Conservation (phyloP, 1,140 invertebrate genomes). For the Andrena cerasifolii region DNA sequence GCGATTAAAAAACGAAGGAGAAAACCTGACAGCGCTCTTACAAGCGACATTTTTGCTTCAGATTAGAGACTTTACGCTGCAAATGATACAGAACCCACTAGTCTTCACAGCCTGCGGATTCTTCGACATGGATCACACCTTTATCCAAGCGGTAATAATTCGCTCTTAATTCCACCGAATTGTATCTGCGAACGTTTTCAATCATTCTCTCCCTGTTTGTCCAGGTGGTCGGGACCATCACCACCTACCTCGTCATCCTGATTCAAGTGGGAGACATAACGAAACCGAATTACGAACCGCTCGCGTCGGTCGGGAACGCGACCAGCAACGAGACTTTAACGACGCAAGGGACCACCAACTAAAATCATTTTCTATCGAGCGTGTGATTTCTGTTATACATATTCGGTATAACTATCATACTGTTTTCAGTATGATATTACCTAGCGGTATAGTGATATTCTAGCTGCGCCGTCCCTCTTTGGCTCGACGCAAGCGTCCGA, state of each 20-base stretch:
- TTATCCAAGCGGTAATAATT: constrained; percentile 67
- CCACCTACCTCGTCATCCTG: constrained; percentile 84
- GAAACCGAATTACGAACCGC: rapidly evolving
- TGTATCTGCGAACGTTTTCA: background rate
- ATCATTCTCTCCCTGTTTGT: constrained; percentile 60
- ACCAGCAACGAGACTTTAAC: background rate
- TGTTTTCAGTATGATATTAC: no score
- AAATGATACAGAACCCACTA: constrained; percentile 69
- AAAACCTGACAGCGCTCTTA: no score
- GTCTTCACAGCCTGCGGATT: constrained; percentile 70
- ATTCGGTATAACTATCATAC: no score
- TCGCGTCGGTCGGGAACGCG: background rate
- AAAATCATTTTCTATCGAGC: background rate
- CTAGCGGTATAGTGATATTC: no score
- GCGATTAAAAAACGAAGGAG: rapidly evolving
- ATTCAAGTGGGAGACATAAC: constrained; percentile 58
- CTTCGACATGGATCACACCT: constrained; percentile 63
- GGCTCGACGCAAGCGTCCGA: background rate
- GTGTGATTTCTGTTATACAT: no score
- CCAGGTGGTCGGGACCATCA: constrained; percentile 85
- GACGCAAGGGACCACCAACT: background rate
- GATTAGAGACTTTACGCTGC: constrained; percentile 68
- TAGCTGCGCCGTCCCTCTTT: no score
- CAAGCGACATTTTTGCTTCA: constrained; percentile 27
- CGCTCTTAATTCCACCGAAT: background rate